These are phyloP conservation scores for Zosterops hypoxanthus DNA, from an alignment of 2,113 vertebrate genomes.

Conservation along the genomic window DNA sequence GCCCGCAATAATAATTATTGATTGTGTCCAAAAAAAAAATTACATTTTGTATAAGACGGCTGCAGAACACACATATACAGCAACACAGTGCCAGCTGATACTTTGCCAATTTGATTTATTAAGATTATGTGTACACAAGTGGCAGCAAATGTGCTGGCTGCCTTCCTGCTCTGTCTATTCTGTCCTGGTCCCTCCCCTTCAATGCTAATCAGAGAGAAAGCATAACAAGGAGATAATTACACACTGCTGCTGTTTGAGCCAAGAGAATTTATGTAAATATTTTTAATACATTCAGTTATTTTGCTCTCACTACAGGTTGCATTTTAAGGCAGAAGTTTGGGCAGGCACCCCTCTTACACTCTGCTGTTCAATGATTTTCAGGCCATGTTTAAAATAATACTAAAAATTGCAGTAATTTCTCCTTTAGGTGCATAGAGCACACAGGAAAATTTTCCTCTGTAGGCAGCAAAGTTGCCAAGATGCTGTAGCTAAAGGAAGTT, in stretches of 20 bases:
- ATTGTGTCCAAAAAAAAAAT: slow-evolving; percentile 21
- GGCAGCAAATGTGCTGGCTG: slow-evolving; percentile 46
- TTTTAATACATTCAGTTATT: not conserved
- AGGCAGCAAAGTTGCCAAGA: not conserved
- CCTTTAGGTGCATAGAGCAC: not conserved
- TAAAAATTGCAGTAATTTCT: not conserved
- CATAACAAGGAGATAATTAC: slow-evolving; percentile 28
- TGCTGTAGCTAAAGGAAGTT: not conserved
- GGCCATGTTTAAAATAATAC: not conserved
- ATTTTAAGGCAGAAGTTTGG: not conserved
- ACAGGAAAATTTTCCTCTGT: not conserved
- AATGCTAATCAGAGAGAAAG: slow-evolving; percentile 36
- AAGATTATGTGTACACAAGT: slow-evolving; percentile 10
- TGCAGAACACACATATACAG: not conserved
- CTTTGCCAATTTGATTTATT: slow-evolving; percentile 56
- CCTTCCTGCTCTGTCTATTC: slow-evolving; percentile 1
- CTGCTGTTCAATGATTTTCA: fast-evolving
- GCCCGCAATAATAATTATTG: slow-evolving; percentile 45
- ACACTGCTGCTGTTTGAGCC: not conserved
- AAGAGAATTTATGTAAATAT: slow-evolving; percentile 31
- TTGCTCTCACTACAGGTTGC: not conserved
- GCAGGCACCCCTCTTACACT: not conserved
- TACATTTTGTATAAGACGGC: not conserved
- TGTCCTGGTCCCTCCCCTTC: slow-evolving; percentile 38
- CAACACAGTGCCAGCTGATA: slow-evolving; percentile 14